Evolutionary conservation across 2,113 vertebrate genomes (phyloP).

Genomic region (Myrmophylax atrothorax): DNA sequence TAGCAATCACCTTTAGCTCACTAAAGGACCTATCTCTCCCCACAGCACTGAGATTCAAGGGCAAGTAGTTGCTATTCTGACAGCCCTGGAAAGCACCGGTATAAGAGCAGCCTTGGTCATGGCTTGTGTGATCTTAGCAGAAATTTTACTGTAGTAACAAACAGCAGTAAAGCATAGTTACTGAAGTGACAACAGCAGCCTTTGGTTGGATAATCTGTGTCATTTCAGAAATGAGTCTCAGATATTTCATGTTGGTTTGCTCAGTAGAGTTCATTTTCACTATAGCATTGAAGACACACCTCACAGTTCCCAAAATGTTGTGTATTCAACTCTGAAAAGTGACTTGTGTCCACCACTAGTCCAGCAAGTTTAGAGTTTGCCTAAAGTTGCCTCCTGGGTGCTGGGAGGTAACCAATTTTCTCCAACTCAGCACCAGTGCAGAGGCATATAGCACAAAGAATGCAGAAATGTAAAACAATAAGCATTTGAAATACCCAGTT

Average conservation of each 20-base stretch:
- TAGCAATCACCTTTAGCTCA: neutral
- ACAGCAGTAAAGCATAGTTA: neutral
- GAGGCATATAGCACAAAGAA: neutral
- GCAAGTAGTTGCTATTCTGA: neutral
- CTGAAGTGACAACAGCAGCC: neutral
- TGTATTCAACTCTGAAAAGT: neutral
- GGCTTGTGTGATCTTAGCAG: neutral
- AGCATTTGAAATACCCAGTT: neutral
- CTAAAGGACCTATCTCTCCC: neutral
- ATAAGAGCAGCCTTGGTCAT: neutral
- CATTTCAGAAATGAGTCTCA: neutral
- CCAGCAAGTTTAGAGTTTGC: neutral
- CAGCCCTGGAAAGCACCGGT: neutral
- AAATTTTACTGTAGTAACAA: neutral
- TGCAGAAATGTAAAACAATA: neutral
- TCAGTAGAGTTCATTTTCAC: neutral
- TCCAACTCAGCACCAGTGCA: neutral
- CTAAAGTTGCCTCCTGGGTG: neutral
- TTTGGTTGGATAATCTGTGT: neutral
- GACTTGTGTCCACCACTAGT: accelerated
- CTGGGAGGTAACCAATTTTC: neutral
- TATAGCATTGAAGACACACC: neutral
- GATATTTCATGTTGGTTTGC: neutral
- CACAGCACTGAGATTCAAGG: neutral
- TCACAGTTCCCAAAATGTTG: neutral